Evolutionary conservation across 2,113 vertebrate genomes (phyloP), one percentile per base, ranked within the genome.

Genomic region (Perccottus glenii): DNA sequence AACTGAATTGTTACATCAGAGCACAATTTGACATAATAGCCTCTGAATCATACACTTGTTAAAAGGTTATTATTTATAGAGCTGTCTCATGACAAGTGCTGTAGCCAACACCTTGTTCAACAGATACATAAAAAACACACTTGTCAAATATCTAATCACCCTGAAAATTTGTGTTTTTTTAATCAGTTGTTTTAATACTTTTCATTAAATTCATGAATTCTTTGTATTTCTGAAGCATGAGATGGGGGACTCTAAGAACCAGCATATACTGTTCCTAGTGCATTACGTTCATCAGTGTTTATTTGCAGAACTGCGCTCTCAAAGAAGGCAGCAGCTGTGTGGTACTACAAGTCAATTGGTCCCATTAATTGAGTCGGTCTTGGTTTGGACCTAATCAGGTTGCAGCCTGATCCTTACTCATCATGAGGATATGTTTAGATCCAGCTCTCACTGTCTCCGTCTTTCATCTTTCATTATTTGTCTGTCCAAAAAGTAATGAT

Each of bases 361-460:
- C 49, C 77, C 80, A 82, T 91, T 90, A 83, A 90, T 87, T 90
- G 82, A 88, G 85, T 79, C 58, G 73, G 74, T 60, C 81, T 79
- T 78, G 77, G 68, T 62, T 75, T 5, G 48, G 75, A 64, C 15
- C n/a, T 89, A 89, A 90, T 88, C 76, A 85, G 80, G 82, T 91
- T 88, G 84, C 38, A 60, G 71, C 16, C 45, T 53, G 72, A 67
- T 65, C 61, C 36, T 55, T 71, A 49, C 72, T 63, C 16, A 7
- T 64, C 78, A 88, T 55, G 60, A 82, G 77, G 77, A 68, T 70
- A 19, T n/a, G 65, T 65, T 7, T 47, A 33, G 62, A 58, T 42
- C 60, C 60, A 16, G n/a, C n/a, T n/a, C n/a, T n/a, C n/a, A n/a
- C 14, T 15, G 33, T 44, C 27, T 46, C 27, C 64, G 45, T 27